A percentile compares a stretch with the other conserved stretches of the same genome.
These are phyloP conservation scores for Drosophila ohnishii DNA, from an alignment of 1,140 invertebrate species.

Conservation along the genomic window DNA sequence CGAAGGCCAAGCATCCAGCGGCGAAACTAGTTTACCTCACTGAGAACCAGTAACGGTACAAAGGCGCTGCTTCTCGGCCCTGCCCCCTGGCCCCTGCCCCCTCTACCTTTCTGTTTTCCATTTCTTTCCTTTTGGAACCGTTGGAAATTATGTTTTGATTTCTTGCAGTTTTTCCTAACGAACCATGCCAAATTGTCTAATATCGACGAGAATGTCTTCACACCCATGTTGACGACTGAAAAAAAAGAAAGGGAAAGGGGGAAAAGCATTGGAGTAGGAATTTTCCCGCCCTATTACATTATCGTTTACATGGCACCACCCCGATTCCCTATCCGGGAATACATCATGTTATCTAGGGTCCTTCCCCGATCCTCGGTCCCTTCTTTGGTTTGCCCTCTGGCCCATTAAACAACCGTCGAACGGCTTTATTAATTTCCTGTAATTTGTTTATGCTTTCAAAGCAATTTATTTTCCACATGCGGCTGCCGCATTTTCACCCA, in stretches of 20 bases:
- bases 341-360: neutral
- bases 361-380: conserved; percentile 8
- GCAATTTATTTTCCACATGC: conserved; percentile 60
- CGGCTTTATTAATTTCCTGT: conserved; percentile 72
- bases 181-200: conserved; percentile 76
- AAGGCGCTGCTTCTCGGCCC: conserved; percentile 18
- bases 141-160: conserved; percentile 77
- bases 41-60: conserved; percentile 74
- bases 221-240: conserved; percentile 62
- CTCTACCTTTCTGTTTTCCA: conserved; percentile 3
- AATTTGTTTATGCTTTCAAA: conserved; percentile 77
- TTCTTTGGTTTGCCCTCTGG: conserved; percentile 28
- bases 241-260: conserved; percentile 5
- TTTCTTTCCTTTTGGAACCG: conserved; percentile 51
- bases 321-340: neutral
- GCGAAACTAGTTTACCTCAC: conserved; percentile 74
- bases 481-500: conserved; percentile 17
- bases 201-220: conserved; percentile 64
- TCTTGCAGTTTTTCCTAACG: conserved; percentile 67
- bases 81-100: neutral
- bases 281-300: conserved; percentile 53
- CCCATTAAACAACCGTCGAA: conserved; percentile 56
- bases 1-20: conserved; percentile 54
- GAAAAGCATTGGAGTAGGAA: conserved; percentile 4
- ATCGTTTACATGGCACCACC: conserved; percentile 66